Evolutionary conservation across 2,113 vertebrate species (phyloP).

Genomic region (Anhinga anhinga): DNA sequence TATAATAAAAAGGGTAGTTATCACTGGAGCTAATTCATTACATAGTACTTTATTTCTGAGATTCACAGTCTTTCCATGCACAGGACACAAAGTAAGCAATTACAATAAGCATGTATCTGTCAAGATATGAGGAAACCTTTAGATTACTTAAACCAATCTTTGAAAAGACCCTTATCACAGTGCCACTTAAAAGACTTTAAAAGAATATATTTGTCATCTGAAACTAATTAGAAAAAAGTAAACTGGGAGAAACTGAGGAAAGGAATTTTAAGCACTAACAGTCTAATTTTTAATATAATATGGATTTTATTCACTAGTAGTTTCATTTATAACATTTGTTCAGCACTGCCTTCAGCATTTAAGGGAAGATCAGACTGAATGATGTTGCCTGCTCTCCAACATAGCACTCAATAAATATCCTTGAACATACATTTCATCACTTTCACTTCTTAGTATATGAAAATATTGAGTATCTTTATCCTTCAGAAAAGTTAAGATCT

Average conservation of each 20-base stretch:
- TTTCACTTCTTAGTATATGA: background rate
- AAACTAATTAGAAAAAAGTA: background rate
- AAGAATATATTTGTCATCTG: background rate
- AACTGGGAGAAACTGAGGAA: background rate
- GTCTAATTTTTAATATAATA: background rate
- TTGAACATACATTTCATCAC: background rate
- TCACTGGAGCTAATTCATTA: slow-evolving; percentile 47
- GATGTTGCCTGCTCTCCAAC: background rate
- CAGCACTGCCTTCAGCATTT: background rate
- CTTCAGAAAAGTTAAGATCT: background rate
- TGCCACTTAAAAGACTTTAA: background rate
- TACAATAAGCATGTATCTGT: slow-evolving; percentile 1
- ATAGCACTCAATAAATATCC: background rate
- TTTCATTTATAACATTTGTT: background rate
- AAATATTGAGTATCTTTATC: background rate
- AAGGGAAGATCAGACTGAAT: background rate
- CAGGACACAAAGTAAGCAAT: slow-evolving; percentile 36
- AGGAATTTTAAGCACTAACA: background rate
- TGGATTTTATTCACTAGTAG: background rate
- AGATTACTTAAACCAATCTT: background rate
- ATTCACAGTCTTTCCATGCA: slow-evolving; percentile 1
- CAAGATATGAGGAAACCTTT: background rate
- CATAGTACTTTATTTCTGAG: slow-evolving; percentile 20
- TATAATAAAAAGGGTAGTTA: slow-evolving; percentile 55
- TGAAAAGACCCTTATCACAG: background rate